Conservation (phyloP, 2,888 invertebrate species). For the Muschampia staudingeri region DNA sequence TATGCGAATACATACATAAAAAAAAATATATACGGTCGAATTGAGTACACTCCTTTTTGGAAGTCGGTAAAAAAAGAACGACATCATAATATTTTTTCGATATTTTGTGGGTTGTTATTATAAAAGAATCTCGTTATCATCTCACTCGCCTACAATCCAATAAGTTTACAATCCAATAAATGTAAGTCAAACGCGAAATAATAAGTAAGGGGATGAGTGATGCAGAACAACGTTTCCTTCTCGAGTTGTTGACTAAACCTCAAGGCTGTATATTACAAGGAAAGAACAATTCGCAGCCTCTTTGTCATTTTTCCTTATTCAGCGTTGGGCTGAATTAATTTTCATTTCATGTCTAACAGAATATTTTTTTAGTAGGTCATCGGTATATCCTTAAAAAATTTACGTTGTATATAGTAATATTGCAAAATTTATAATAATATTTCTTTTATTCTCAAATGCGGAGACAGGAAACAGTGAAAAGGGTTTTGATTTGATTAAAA, state of each 20-base stretch:
- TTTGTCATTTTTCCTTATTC: slow-evolving; percentile 44
- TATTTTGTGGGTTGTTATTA: neutral
- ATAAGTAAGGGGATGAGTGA: slow-evolving; percentile 24
- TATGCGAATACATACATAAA: too few relatives aligned
- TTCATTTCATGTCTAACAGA: slow-evolving; percentile 29
- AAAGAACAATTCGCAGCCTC: slow-evolving; percentile 33
- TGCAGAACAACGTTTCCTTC: slow-evolving; percentile 30
- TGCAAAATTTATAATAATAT: neutral
- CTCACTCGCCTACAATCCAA: slow-evolving; percentile 11
- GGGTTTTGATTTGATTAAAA: too few relatives aligned
- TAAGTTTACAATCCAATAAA: slow-evolving; percentile 27
- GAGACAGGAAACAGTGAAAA: too few relatives aligned
- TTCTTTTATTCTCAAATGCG: too few relatives aligned
- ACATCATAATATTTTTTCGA: neutral
- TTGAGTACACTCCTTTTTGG: too few relatives aligned
- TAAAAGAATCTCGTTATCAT: neutral
- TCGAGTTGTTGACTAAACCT: slow-evolving; percentile 33
- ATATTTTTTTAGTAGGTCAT: slow-evolving; percentile 3
- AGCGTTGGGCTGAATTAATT: slow-evolving; percentile 26
- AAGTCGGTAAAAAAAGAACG: too few relatives aligned
- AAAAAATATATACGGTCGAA: too few relatives aligned
- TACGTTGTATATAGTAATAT: neutral
- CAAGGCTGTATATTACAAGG: slow-evolving; percentile 31
- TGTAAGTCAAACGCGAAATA: slow-evolving; percentile 38
- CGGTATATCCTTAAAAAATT: neutral